phyloP scores from a whole-genome alignment of 2,888 invertebrate genomes.

The Homarus gammarus region DNA sequence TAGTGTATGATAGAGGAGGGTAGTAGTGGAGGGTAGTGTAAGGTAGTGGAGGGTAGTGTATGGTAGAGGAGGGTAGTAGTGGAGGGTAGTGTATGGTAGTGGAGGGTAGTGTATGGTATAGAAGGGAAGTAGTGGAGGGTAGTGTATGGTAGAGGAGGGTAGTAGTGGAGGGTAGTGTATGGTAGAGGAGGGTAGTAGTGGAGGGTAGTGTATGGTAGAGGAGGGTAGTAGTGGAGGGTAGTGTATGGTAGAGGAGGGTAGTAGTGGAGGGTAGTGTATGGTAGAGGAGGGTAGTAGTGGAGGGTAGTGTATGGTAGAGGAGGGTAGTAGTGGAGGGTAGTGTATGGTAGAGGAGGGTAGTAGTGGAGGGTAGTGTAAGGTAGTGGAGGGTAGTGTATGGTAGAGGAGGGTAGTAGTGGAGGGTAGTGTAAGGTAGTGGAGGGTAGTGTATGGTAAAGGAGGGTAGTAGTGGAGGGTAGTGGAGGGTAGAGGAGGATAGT shows the following conservation, averaged over 20 bases:
- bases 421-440: background rate
- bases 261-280: background rate
- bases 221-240: background rate
- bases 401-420: background rate
- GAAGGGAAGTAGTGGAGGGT: no score
- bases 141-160: no score
- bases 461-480: background rate
- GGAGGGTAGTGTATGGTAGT: background rate
- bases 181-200: background rate
- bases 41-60: background rate
- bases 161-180: background rate
- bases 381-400: no score
- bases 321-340: background rate
- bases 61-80: no score
- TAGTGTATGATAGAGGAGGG: background rate
- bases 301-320: no score
- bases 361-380: no score
- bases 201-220: background rate
- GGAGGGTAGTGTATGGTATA: no score
- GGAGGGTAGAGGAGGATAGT: no score
- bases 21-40: background rate
- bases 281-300: background rate
- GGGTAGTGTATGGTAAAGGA: no score
- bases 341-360: background rate
- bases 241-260: no score